Evolutionary conservation across 2,888 invertebrate species (phyloP), one percentile per base, ranked within the genome.

Genomic region (Conomelus anceps): DNA sequence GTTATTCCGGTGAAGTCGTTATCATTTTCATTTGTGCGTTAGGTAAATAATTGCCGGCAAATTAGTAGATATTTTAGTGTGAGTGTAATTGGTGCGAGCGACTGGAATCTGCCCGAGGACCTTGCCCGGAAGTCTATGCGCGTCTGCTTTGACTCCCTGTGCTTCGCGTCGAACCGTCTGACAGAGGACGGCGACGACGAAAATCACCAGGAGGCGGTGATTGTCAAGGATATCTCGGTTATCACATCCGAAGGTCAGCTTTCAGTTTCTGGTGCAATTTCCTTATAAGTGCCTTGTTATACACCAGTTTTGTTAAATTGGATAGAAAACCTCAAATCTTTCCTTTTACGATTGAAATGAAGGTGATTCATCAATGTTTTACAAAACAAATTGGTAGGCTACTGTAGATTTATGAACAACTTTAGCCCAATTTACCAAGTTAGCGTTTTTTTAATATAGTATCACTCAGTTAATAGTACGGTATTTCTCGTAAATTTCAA

Each of bases 91-190:
- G 23, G 22, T 23, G 89, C 24, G 89, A 24, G n/a, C n/a, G n/a
- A 91, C 92, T 92, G 91, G 92, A 92, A 93, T 93, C 92, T 93
- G 92, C 91, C 92, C 92, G n/a, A n/a, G 92, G 92, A 92, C 91
- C 92, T 92, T 92, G 92, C 92, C 92, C 93, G 93, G 93, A 92
- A 87, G 95, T 96, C 96, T 96, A 97, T 97, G 97, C 97, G 97
- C 95, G 96, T 97, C 95, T 97, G 97, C 94, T 97, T 97, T 95
- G 97, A 97, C 94, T 96, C 96, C 95, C 95, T 96, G 95, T 97
- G 97, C 96, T 97, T 97, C 96, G 96, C 97, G 95, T 96, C 97
- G 95, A 95, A 96, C 96, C 96, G 96, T 95, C 96, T 96, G 93
- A 95, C 95, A 95, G 96, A 96, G 95, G 96, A 96, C 95, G 96